phyloP scores from a whole-genome alignment of 2,888 invertebrate species.

The Synanthedon myopaeformis region DNA sequence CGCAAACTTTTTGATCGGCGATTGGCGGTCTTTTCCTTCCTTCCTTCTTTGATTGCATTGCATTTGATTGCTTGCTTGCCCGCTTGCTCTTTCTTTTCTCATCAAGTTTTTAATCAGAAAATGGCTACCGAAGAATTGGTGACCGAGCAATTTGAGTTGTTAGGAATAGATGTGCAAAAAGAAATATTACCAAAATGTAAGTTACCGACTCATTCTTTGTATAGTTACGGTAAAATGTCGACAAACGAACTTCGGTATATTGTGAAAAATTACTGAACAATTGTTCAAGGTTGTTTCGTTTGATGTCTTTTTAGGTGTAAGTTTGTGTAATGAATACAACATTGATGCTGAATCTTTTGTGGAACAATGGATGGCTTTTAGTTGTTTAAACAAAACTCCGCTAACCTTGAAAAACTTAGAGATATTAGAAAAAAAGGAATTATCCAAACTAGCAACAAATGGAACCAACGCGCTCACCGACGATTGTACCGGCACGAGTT shows the following conservation, averaged over 20 bases:
- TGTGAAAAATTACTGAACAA: conserved; percentile 21
- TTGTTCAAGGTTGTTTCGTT: conserved; percentile 62
- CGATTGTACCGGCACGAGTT: conserved; percentile 50
- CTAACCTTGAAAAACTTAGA: conserved; percentile 72
- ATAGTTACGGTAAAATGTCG: not conserved
- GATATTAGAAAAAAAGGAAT: conserved; percentile 75
- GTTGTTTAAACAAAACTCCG: conserved; percentile 71
- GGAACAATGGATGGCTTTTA: conserved; percentile 84
- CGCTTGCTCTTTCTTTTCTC: conserved; percentile 18
- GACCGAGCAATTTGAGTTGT: conserved; percentile 73
- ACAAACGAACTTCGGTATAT: too few species aligned
- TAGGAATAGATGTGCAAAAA: conserved; percentile 68
- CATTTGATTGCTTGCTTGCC: not conserved
- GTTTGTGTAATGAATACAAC: conserved; percentile 74
- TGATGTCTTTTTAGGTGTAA: conserved; percentile 56
- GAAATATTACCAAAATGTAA: conserved; percentile 71
- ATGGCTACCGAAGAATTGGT: conserved; percentile 69
- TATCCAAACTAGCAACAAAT: conserved; percentile 60
- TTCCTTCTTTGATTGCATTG: not conserved
- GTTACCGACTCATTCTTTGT: conserved; percentile 14
- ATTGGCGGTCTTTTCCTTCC: conserved; percentile 36
- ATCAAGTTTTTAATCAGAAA: conserved; percentile 33
- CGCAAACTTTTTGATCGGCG: conserved; percentile 33
- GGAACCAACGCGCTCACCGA: conserved; percentile 35
- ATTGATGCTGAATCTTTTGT: conserved; percentile 77